These are phyloP conservation scores for Marisa cornuarietis DNA, from an alignment of 1,140 invertebrate species.

Conservation along the genomic window DNA sequence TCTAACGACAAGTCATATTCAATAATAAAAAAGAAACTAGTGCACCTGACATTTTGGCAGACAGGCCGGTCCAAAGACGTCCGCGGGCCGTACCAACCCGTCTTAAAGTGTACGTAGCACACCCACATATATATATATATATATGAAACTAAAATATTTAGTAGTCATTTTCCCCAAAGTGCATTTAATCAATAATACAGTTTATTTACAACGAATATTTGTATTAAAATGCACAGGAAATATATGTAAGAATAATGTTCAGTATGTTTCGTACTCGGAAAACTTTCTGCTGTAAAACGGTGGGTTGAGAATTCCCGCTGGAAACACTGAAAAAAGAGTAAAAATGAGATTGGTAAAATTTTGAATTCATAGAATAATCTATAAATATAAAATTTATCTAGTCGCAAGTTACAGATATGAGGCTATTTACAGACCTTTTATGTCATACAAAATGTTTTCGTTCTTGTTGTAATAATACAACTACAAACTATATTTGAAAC, in stretches of 20 bases:
- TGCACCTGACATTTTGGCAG: too few species aligned
- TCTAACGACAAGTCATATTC: too few species aligned
- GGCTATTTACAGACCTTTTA: background rate
- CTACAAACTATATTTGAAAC: slow-evolving; percentile 58
- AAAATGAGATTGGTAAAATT: background rate
- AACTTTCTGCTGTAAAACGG: slow-evolving; percentile 71
- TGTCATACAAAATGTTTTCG: too few species aligned
- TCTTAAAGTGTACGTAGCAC: too few species aligned
- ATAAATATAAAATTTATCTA: background rate
- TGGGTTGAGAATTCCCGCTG: slow-evolving; percentile 74
- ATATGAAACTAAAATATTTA: too few species aligned
- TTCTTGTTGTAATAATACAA: background rate
- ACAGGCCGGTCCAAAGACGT: too few species aligned
- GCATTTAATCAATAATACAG: too few species aligned
- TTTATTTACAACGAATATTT: too few species aligned
- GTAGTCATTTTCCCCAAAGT: too few species aligned
- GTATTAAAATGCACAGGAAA: background rate
- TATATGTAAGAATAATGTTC: background rate
- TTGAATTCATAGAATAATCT: background rate
- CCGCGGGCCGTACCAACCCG: too few species aligned
- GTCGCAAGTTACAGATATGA: background rate
- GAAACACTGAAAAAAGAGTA: slow-evolving; percentile 65
- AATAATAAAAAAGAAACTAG: too few species aligned
- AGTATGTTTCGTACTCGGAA: slow-evolving; percentile 66
- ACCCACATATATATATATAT: background rate